These are phyloP conservation scores for Gymnoscelis rufifasciata DNA, from an alignment of 2,888 invertebrate genomes.

Conservation along the genomic window DNA sequence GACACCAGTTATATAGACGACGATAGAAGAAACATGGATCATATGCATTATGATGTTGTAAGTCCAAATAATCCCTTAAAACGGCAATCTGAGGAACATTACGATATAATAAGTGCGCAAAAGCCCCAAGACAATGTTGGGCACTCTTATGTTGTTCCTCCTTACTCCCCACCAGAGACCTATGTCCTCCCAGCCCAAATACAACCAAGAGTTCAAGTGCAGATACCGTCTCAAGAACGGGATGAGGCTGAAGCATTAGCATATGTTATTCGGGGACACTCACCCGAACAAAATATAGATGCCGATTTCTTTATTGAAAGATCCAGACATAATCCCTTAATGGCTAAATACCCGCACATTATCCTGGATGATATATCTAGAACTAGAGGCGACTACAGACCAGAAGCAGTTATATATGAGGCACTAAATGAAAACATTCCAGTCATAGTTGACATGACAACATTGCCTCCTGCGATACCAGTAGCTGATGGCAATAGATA, in stretches of 20 bases:
- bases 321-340: slow-evolving; percentile 46
- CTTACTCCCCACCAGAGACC: not conserved
- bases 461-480: not conserved
- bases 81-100: slow-evolving; percentile 8
- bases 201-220: not conserved
- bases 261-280: not conserved
- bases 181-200: too few relatives aligned
- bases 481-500: not conserved
- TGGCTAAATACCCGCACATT: slow-evolving; percentile 65
- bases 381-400: slow-evolving; percentile 38
- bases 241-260: not conserved
- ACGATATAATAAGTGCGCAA: slow-evolving; percentile 14
- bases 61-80: slow-evolving; percentile 14
- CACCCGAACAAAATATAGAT: not conserved
- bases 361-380: slow-evolving; percentile 49
- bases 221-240: not conserved
- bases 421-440: slow-evolving; percentile 13
- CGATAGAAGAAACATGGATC: slow-evolving; percentile 1
- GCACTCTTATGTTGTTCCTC: not conserved
- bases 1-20: slow-evolving; percentile 29
- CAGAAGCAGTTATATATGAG: slow-evolving; percentile 20
- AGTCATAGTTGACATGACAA: not conserved
- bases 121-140: slow-evolving; percentile 10
- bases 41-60: slow-evolving; percentile 14
- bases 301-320: slow-evolving; percentile 31